Evolutionary conservation across 1,140 invertebrate species (phyloP).

Genomic region (Daktulosphaira vitifoliae): DNA sequence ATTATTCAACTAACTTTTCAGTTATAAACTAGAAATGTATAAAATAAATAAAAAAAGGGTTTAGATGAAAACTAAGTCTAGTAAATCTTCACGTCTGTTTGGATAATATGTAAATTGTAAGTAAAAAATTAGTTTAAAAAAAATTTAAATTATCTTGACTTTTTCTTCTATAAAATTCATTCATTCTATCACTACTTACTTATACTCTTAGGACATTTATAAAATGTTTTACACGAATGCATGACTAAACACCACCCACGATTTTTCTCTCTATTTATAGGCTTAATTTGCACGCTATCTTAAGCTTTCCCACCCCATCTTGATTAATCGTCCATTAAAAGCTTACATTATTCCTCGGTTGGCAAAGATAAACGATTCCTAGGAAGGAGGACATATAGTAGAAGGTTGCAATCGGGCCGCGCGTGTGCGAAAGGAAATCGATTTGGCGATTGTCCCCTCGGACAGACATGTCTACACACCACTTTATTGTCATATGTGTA

Average conservation of each 20-base stretch:
- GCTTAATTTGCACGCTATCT: not conserved
- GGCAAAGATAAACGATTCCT: not conserved
- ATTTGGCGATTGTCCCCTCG: slow-evolving; percentile 1
- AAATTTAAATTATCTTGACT: no score
- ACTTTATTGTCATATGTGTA: not conserved
- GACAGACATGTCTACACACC: slow-evolving; percentile 1
- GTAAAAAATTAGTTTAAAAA: no score
- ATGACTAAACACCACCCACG: not conserved
- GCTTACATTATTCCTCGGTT: not conserved
- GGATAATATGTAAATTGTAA: no score
- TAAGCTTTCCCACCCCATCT: not conserved
- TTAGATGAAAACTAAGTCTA: no score
- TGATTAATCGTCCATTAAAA: not conserved
- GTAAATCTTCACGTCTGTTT: no score
- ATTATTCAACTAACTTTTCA: no score
- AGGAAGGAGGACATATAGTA: not conserved
- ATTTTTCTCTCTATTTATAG: not conserved
- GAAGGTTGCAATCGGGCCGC: not conserved
- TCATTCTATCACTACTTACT: no score
- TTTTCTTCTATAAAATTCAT: no score
- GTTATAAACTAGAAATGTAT: no score
- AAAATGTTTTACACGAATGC: slow-evolving; percentile 10
- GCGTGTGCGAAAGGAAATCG: slow-evolving; percentile 31
- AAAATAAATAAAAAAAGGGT: no score
- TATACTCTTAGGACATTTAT: not conserved